Evolutionary conservation across 30 jellyfish, hydroid and myxozoan species (phyloP).

Genomic region (Aurelia aurita): DNA sequence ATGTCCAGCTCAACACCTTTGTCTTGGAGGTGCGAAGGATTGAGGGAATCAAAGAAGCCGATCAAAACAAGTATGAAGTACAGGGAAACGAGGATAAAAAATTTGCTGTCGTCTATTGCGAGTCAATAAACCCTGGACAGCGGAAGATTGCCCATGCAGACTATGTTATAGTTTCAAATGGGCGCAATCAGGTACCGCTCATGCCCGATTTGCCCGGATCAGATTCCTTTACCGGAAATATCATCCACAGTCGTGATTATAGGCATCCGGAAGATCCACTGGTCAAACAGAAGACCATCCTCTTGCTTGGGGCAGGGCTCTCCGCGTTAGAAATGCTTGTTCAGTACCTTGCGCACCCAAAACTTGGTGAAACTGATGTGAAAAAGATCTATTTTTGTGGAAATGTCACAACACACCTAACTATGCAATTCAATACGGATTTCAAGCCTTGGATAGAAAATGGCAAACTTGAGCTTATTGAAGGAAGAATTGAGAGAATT

Average conservation of each 20-base stretch:
- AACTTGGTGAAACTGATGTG: conserved; percentile 9
- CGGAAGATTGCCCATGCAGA: conserved; percentile 8
- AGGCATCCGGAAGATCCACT: conserved; percentile 9
- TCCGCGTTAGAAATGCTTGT: conserved; percentile 54
- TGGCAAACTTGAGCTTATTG: conserved; percentile 28
- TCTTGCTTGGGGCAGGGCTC: conserved; percentile 34
- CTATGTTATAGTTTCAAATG: conserved; percentile 46
- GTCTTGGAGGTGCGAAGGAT: conserved; percentile 31
- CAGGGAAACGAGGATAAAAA: not conserved
- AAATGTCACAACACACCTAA: not conserved
- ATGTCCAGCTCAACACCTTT: conserved; percentile 24
- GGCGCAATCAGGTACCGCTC: conserved; percentile 38
- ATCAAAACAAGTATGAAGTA: too few species aligned
- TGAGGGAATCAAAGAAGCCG: not conserved
- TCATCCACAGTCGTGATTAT: conserved; percentile 45
- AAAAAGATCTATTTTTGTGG: conserved; percentile 40
- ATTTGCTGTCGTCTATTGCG: conserved; percentile 2
- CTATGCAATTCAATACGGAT: conserved; percentile 1
- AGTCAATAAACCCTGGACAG: not conserved
- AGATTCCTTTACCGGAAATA: conserved; percentile 16
- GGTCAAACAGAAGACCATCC: conserved; percentile 3
- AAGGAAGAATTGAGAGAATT: not conserved
- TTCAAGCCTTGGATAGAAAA: conserved; percentile 11
- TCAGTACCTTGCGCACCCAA: conserved; percentile 34
- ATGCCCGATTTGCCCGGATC: conserved; percentile 26